These are phyloP conservation scores for Junonia oenone DNA, from an alignment of 2,888 invertebrate species.

Conservation along the genomic window DNA sequence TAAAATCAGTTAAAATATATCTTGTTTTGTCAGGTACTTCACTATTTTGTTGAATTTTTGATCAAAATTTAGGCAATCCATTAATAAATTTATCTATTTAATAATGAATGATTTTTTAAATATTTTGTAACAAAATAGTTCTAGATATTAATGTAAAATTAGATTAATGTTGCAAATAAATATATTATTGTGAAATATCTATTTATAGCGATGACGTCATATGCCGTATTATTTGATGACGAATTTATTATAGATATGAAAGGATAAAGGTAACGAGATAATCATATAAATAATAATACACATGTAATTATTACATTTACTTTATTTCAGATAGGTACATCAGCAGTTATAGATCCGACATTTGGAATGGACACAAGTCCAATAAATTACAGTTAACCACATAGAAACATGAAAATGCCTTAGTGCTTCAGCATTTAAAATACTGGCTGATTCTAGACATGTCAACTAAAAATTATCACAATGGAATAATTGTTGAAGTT, in stretches of 20 bases:
- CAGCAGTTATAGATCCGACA: conserved; percentile 55
- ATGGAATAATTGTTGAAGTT: conserved; percentile 65
- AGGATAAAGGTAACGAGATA: background rate
- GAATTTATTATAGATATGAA: background rate
- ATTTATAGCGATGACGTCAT: background rate
- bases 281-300: conserved; percentile 34
- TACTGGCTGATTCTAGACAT: conserved; percentile 53
- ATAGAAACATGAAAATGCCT: conserved; percentile 49
- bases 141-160: too few species aligned
- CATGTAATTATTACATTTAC: conserved; percentile 51
- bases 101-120: too few species aligned
- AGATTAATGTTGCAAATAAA: too few species aligned
- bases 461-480: conserved; percentile 72
- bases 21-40: too few species aligned
- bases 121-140: too few species aligned
- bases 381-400: conserved; percentile 60
- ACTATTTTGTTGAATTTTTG: too few species aligned
- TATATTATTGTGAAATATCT: background rate
- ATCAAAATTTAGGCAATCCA: too few species aligned
- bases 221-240: background rate
- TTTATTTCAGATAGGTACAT: conserved; percentile 61
- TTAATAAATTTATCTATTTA: too few species aligned
- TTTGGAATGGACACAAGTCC: conserved; percentile 53
- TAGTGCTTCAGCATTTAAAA: conserved; percentile 51
- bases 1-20: too few species aligned